A percentile compares a stretch with the other conserved stretches of the same genome.
Conservation (phyloP, 2,888 invertebrate genomes). For the Chrysina gloriosa region DNA sequence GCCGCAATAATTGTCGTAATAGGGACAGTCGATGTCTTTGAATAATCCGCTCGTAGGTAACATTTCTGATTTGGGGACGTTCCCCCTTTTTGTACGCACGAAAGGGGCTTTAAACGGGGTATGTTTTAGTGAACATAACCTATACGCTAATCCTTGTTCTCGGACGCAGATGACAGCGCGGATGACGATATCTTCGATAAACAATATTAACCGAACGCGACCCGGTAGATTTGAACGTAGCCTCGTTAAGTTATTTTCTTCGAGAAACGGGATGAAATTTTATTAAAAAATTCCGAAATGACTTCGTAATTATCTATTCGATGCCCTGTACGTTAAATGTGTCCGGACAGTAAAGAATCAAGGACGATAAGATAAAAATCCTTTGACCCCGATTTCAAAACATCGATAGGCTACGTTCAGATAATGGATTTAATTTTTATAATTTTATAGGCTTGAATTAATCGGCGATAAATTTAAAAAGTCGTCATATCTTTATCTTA, state of each 20-base stretch:
- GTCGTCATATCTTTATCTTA: too few species aligned
- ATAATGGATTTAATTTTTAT: too few species aligned
- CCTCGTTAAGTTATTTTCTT: background rate
- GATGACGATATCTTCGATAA: slow-evolving; percentile 11
- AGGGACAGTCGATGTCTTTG: slow-evolving; percentile 87
- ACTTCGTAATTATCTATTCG: too few species aligned
- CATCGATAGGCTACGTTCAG: too few species aligned
- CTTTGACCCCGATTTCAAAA: too few species aligned
- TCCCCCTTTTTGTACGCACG: background rate
- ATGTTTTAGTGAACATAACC: slow-evolving; percentile 39
- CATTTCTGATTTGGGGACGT: slow-evolving; percentile 68
- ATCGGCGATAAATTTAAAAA: too few species aligned
- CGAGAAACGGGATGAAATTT: too few species aligned
- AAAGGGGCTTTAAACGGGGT: background rate
- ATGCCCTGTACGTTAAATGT: too few species aligned
- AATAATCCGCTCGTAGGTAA: slow-evolving; percentile 92
- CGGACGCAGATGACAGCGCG: background rate
- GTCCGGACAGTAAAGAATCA: too few species aligned
- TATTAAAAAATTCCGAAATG: too few species aligned
- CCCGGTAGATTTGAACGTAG: background rate
- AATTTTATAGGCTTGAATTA: too few species aligned
- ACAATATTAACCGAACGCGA: slow-evolving; percentile 8
- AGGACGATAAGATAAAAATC: too few species aligned
- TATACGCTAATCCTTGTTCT: background rate
- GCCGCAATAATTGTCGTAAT: slow-evolving; percentile 83